These are phyloP conservation scores for Alligator mississippiensis DNA, from an alignment of 2,113 vertebrate genomes.

Conservation along the genomic window DNA sequence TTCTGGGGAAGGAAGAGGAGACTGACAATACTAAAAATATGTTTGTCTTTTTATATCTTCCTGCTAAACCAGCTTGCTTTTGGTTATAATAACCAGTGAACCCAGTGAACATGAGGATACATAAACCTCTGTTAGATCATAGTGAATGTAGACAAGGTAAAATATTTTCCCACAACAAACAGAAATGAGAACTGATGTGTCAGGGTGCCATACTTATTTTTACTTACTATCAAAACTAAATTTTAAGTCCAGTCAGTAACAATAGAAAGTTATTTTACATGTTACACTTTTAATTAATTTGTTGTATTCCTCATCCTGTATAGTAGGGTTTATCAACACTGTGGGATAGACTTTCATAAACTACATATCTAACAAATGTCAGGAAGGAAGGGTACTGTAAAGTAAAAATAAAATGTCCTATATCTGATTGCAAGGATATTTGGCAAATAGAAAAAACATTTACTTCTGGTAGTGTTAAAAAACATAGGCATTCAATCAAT, in stretches of 20 bases:
- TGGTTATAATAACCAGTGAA: no score
- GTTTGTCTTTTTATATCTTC: not conserved
- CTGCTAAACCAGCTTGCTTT: no score
- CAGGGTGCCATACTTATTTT: not conserved
- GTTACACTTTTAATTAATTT: not conserved
- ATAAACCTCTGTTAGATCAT: not conserved
- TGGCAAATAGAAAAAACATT: not conserved
- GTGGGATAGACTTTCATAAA: not conserved
- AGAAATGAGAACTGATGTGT: not conserved
- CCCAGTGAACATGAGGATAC: not conserved
- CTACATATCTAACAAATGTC: not conserved
- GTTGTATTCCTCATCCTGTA: not conserved
- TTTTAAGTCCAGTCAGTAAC: not conserved
- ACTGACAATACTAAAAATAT: not conserved
- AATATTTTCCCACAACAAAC: not conserved
- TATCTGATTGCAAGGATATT: not conserved
- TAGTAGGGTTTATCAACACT: not conserved
- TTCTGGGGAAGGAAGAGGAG: no score
- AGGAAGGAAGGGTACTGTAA: not conserved
- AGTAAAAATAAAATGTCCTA: not conserved
- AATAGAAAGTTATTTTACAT: not conserved
- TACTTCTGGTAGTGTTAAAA: not conserved
- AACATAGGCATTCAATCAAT: not conserved
- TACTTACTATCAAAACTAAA: not conserved
- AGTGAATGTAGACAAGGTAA: not conserved